Evolutionary conservation across 2,797 vertebrate species (phyloP).

Genomic region (Macroramphosus scolopax): DNA sequence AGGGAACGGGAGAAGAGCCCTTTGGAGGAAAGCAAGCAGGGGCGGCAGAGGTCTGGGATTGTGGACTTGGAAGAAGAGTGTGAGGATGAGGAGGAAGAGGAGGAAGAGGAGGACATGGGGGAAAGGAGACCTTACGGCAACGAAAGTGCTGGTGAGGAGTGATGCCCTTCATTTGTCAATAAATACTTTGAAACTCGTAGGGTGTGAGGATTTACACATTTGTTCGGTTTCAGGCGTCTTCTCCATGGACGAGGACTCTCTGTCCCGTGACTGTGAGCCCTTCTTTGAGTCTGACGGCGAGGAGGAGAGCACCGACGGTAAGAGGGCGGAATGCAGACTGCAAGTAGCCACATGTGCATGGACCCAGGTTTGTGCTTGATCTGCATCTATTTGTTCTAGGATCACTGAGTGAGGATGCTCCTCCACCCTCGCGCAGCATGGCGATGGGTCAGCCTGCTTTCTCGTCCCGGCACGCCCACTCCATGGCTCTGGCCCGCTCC

Average conservation of each 20-base stretch:
- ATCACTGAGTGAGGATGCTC: conserved; percentile 86
- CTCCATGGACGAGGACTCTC: conserved; percentile 91
- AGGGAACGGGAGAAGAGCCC: conserved; percentile 56
- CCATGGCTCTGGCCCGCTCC: conserved; percentile 86
- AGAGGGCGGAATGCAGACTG: conserved; percentile 5
- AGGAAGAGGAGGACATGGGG: conserved; percentile 75
- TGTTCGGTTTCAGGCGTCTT: conserved; percentile 80
- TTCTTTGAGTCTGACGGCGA: conserved; percentile 92
- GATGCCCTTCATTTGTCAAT: fast-evolving
- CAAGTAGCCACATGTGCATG: too few species aligned
- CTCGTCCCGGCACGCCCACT: conserved; percentile 62
- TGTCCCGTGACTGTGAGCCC: conserved; percentile 87
- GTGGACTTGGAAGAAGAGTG: conserved; percentile 73
- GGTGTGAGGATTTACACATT: neutral
- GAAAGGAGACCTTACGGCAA: conserved; percentile 67
- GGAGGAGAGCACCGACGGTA: conserved; percentile 91
- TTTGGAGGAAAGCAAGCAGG: conserved; percentile 51
- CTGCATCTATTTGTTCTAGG: conserved; percentile 46
- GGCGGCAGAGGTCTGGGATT: conserved; percentile 59
- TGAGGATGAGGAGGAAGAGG: conserved; percentile 78
- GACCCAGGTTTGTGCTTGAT: too few species aligned
- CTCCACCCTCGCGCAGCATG: conserved; percentile 73
- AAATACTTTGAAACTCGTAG: too few species aligned
- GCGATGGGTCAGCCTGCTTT: conserved; percentile 60
- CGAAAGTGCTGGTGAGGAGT: conserved; percentile 68